phyloP scores from a whole-genome alignment of 2,797 vertebrate genomes.

The Danio jaintianensis region DNA sequence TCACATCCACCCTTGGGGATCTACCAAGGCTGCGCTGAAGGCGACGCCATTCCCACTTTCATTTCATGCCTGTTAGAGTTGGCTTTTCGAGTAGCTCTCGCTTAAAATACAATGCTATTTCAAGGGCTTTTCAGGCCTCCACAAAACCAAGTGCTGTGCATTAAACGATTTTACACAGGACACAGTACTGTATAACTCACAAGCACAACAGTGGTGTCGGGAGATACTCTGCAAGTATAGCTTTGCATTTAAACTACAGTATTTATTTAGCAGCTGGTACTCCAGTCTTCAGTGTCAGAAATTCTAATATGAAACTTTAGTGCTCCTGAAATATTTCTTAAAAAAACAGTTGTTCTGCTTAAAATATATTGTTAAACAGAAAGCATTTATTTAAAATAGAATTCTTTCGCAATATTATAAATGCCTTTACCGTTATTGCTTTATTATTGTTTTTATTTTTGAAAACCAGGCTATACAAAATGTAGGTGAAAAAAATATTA shows the following conservation, averaged over 20 bases:
- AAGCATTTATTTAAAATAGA: no score
- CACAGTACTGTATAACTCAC: slow-evolving; percentile 71
- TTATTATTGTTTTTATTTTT: no score
- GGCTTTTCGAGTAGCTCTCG: slow-evolving; percentile 65
- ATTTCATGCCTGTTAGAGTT: slow-evolving; percentile 78
- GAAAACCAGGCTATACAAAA: no score
- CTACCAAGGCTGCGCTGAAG: slow-evolving; percentile 66
- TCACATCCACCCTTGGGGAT: slow-evolving; percentile 68
- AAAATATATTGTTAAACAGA: no score
- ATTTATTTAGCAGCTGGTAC: no score
- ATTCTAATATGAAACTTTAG: no score
- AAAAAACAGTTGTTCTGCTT: no score
- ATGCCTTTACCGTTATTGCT: no score
- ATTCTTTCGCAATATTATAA: no score
- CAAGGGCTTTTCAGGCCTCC: slow-evolving; percentile 16
- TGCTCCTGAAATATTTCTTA: no score
- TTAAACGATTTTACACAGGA: slow-evolving; percentile 58
- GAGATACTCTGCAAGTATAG: slow-evolving; percentile 1
- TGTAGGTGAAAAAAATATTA: no score
- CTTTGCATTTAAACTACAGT: not conserved
- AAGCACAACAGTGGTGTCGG: slow-evolving; percentile 3
- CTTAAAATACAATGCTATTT: slow-evolving; percentile 51
- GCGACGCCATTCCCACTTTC: slow-evolving; percentile 64
- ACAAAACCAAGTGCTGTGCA: slow-evolving; percentile 31
- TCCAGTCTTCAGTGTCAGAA: no score